Percentiles rank a stretch among this genome's conserved stretches.
These are phyloP conservation scores for Glomeris maerens DNA, from an alignment of 1,140 invertebrate species.

Conservation along the genomic window DNA sequence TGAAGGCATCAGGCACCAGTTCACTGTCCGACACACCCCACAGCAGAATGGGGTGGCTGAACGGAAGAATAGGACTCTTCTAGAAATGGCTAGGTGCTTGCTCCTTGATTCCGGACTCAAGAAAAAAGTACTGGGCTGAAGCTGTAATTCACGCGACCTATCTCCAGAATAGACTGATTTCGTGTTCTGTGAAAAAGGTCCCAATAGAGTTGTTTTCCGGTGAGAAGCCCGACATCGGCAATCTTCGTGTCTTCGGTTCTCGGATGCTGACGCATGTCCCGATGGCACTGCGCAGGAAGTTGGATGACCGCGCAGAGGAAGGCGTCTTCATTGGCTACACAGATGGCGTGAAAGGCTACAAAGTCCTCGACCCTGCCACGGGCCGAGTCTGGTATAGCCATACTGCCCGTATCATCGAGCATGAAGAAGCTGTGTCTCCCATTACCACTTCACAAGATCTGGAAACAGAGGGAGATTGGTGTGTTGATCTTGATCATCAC, in stretches of 20 bases:
- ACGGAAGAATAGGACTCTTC: slow-evolving; percentile 6
- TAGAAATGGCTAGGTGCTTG: slow-evolving; percentile 14
- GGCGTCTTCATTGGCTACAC: background rate
- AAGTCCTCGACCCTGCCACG: too few relatives aligned
- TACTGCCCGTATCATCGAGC: too few relatives aligned
- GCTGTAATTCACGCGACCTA: background rate
- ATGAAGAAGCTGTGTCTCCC: too few relatives aligned
- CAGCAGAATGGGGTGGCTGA: slow-evolving; percentile 10
- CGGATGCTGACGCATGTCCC: background rate
- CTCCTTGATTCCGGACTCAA: too few relatives aligned
- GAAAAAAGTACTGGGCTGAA: slow-evolving; percentile 2
- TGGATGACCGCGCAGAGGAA: background rate
- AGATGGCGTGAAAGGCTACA: background rate
- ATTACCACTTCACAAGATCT: too few relatives aligned
- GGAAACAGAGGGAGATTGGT: too few relatives aligned
- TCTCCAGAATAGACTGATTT: background rate
- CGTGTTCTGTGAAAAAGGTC: background rate
- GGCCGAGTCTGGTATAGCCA: too few relatives aligned
- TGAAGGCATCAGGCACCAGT: slow-evolving; percentile 6
- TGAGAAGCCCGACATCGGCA: background rate
- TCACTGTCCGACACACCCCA: slow-evolving; percentile 5
- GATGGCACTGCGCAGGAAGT: background rate
- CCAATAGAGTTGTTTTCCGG: slow-evolving; percentile 3
- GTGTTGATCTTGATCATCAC: too few relatives aligned
- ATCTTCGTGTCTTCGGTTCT: slow-evolving; percentile 3